phyloP scores from a whole-genome alignment of 2,888 invertebrate genomes.

The Parascotia fuliginaria region DNA sequence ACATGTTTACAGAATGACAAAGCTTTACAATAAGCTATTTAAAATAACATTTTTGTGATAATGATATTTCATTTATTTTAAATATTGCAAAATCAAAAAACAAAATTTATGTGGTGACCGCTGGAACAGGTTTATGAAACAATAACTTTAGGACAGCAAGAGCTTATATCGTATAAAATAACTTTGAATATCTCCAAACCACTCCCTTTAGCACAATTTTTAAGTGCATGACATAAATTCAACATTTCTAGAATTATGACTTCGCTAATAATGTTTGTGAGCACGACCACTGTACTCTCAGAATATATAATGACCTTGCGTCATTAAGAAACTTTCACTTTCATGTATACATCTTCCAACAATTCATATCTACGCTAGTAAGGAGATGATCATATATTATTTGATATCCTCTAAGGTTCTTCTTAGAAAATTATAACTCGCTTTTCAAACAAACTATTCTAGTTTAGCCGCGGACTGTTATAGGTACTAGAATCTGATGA shows the following conservation, averaged over 20 bases:
- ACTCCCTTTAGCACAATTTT: slow-evolving; percentile 6
- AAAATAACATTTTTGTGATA: too few species aligned
- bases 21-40: too few species aligned
- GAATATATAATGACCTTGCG: slow-evolving; percentile 25
- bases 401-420: slow-evolving; percentile 1
- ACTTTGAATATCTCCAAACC: slow-evolving; percentile 1
- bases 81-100: too few species aligned
- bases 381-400: slow-evolving; percentile 13
- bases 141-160: too few species aligned
- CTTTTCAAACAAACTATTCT: slow-evolving; percentile 13
- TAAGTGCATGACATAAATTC: slow-evolving; percentile 22
- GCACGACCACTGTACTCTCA: slow-evolving; percentile 12
- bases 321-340: slow-evolving; percentile 22
- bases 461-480: slow-evolving; percentile 19
- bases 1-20: too few species aligned
- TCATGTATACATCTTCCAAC: slow-evolving; percentile 10
- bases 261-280: slow-evolving; percentile 29
- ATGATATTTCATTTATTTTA: too few species aligned
- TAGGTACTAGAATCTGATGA: slow-evolving; percentile 9
- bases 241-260: slow-evolving; percentile 27
- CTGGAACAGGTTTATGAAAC: too few species aligned
- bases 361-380: slow-evolving; percentile 15
- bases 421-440: slow-evolving; percentile 12
- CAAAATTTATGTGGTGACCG: too few species aligned
- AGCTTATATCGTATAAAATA: too few species aligned